Base-by-base conservation (phyloP, 2,888 invertebrate genomes). In the Parnassius glacialis region DNA sequence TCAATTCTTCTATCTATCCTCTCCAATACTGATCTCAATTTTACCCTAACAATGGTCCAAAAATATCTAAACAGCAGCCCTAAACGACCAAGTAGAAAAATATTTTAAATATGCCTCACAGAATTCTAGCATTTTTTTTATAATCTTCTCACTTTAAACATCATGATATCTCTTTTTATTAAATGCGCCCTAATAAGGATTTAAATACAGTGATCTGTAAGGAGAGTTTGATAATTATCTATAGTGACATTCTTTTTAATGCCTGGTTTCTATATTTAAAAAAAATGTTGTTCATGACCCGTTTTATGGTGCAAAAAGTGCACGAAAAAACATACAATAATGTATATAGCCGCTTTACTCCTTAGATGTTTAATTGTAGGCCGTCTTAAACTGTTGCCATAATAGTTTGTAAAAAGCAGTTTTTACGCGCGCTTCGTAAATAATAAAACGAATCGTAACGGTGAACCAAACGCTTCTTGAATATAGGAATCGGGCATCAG, bases 1-100 rank as follows among this genome's bases (percentile, higher is more conserved):
- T 81, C 80, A 79, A 82, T 70, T 74, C 74, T 75, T 13, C 50
- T 51, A 48, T 59, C 55, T 73, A 66, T 75, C 47, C 73, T 79
- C 79, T 74, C 83, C 76, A 90, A 90, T 89, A 91, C 90, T 90
- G 90, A 85, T 87, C 83, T 82, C 81, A 84, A 79, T 83, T 45
- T 79, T 80, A 85, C 84, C 87, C 84, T 87, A 90, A 91, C 89
- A 91, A 87, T 90, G 90, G 90, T 91, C 90, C 91, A 91, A 90
- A 91, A 91, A 90, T 91, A 91, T 90, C 89, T 89, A 89, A n/a
- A 84, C 84, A 87, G 86, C 88, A 78, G 85, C 75, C 87, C 90
- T 90, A 87, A 85, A 89, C 85, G 86, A 89, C 84, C 87, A 81
- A 87, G 88, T 91, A 91, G 89, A 91, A 91, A 91, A 91, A 91